phyloP scores from a whole-genome alignment of 2,888 invertebrate species.

The Thumatha senex region DNA sequence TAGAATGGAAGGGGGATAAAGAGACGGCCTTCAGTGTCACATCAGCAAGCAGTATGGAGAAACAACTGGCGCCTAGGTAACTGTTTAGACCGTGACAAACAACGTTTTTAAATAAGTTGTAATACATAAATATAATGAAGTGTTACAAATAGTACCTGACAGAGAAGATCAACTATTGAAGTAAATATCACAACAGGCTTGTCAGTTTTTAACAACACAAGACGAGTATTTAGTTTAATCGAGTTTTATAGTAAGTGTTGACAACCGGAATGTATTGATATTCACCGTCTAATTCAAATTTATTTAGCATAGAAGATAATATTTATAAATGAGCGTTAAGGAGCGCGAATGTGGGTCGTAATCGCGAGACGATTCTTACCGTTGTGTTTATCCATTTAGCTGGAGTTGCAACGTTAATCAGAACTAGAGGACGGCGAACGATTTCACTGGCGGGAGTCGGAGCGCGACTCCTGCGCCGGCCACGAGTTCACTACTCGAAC shows the following conservation, averaged over 20 bases:
- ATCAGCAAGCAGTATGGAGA: not conserved
- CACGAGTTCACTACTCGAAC: slow-evolving; percentile 54
- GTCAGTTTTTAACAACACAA: too few relatives aligned
- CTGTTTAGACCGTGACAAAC: not conserved
- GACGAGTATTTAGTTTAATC: too few relatives aligned
- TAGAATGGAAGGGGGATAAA: not conserved
- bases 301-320: slow-evolving; percentile 19
- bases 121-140: too few relatives aligned
- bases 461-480: slow-evolving; percentile 46
- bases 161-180: too few relatives aligned
- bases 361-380: slow-evolving; percentile 33
- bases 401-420: slow-evolving; percentile 28
- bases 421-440: slow-evolving; percentile 25
- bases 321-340: too few relatives aligned
- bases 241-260: slow-evolving; percentile 12
- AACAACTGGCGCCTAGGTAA: too few relatives aligned
- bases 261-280: slow-evolving; percentile 8
- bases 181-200: too few relatives aligned
- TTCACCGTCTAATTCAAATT: slow-evolving; percentile 18
- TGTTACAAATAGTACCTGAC: too few relatives aligned
- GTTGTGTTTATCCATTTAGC: slow-evolving; percentile 45
- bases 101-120: not conserved
- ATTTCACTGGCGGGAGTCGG: slow-evolving; percentile 22
- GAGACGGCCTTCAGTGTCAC: too few relatives aligned
- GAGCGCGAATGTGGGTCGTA: slow-evolving; percentile 15